Evolutionary conservation across 2,797 vertebrate species (phyloP).

Genomic region (Crenichthys baileyi): DNA sequence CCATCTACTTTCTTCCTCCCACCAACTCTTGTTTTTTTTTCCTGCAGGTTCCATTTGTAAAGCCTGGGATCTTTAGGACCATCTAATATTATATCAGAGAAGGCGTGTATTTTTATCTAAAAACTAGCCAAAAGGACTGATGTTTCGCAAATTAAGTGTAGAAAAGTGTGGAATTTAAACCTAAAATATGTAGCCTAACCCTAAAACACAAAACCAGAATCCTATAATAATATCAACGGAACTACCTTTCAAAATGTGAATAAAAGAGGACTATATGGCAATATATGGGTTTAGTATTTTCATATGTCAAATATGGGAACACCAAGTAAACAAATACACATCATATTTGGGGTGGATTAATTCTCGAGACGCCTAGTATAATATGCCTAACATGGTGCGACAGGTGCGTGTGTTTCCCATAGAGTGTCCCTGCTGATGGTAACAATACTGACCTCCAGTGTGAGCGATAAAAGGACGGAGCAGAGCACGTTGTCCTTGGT

Average conservation of each 20-base stretch:
- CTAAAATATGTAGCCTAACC: neutral
- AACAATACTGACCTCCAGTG: conserved; percentile 82
- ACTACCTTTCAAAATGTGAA: neutral
- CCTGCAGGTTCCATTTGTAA: neutral
- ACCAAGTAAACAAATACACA: neutral
- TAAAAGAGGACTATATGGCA: neutral
- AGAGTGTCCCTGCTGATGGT: conserved; percentile 46
- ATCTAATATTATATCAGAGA: neutral
- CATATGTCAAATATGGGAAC: neutral
- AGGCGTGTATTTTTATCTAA: neutral
- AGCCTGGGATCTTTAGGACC: neutral
- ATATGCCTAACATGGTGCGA: neutral
- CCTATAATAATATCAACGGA: neutral
- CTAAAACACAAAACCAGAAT: neutral
- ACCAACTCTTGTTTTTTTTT: too few relatives aligned
- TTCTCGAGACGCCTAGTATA: neutral
- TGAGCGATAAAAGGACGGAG: conserved; percentile 53
- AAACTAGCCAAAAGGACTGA: neutral
- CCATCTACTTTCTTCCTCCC: too few relatives aligned
- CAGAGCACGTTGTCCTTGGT: conserved; percentile 5
- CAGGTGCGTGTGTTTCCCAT: neutral
- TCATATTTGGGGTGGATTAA: neutral
- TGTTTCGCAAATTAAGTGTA: neutral
- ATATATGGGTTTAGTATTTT: neutral
- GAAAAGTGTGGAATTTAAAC: too few relatives aligned